phyloP scores from a whole-genome alignment of 2,888 invertebrate genomes.

The Chironomus riparius region DNA sequence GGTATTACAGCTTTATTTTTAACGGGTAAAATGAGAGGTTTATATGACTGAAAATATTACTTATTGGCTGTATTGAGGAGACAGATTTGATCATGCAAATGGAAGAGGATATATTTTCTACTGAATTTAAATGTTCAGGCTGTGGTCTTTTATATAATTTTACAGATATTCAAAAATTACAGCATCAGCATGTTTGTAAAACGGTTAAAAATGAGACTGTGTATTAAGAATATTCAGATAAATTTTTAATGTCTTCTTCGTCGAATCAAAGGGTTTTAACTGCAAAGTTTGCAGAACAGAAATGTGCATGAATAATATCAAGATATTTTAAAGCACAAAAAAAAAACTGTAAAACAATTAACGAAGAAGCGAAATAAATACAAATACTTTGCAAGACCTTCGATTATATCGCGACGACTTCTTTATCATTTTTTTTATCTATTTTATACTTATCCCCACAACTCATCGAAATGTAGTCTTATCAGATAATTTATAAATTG shows the following conservation, averaged over 20 bases:
- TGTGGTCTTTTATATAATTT: slow-evolving; percentile 56
- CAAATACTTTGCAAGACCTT: no score
- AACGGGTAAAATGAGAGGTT: slow-evolving; percentile 76
- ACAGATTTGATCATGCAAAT: slow-evolving; percentile 58
- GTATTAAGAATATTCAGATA: slow-evolving; percentile 37
- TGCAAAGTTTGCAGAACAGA: slow-evolving; percentile 63
- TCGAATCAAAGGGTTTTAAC: slow-evolving; percentile 56
- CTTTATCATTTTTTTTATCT: no score
- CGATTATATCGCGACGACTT: no score
- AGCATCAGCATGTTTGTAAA: slow-evolving; percentile 49
- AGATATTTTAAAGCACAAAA: slow-evolving; percentile 79
- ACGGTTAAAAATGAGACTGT: slow-evolving; percentile 35
- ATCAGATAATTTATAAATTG: no score
- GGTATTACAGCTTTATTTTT: no score
- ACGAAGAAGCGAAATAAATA: no score
- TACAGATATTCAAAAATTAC: slow-evolving; percentile 60
- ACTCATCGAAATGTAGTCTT: no score
- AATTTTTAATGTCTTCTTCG: slow-evolving; percentile 34
- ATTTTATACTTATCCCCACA: no score
- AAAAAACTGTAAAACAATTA: slow-evolving; percentile 43
- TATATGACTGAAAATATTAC: slow-evolving; percentile 73
- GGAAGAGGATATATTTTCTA: slow-evolving; percentile 50
- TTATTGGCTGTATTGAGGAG: slow-evolving; percentile 62
- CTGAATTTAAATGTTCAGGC: slow-evolving; percentile 62
- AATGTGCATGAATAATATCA: slow-evolving; percentile 63